These are phyloP conservation scores for Sarcophaga variegata DNA, from an alignment of 2,888 invertebrate genomes.

Conservation along the genomic window DNA sequence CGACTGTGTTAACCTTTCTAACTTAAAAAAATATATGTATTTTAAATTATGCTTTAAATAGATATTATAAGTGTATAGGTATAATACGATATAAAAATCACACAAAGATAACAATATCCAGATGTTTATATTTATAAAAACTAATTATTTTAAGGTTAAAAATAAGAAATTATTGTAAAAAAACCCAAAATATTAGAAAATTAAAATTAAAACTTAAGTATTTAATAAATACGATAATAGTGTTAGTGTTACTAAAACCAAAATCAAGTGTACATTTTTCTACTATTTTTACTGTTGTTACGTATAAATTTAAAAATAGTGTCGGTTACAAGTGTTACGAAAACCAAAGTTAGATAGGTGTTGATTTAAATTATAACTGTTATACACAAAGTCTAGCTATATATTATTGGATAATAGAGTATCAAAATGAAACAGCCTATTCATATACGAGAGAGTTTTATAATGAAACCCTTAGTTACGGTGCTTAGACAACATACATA, in stretches of 20 bases:
- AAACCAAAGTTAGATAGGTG: background rate
- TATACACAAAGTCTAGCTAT: background rate
- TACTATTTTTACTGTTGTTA: background rate
- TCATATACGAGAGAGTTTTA: background rate
- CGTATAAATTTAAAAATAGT: background rate
- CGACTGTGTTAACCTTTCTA: background rate
- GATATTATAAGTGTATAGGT: background rate
- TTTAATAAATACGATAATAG: background rate
- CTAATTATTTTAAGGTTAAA: background rate
- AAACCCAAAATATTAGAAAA: background rate
- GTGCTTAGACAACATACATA: background rate
- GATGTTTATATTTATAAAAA: slow-evolving; percentile 5
- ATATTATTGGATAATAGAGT: background rate
- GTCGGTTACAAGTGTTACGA: background rate
- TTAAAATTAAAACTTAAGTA: too few relatives aligned
- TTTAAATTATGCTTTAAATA: background rate
- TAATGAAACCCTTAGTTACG: background rate
- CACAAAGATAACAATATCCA: slow-evolving; percentile 41
- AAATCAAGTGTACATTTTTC: slow-evolving; percentile 1
- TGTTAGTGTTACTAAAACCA: slow-evolving; percentile 24
- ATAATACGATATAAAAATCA: background rate
- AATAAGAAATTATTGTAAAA: background rate
- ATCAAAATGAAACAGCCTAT: background rate
- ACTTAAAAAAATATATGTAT: background rate
- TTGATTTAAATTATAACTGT: background rate